Conservation (phyloP, 2,888 invertebrate genomes). For the Phyllotreta striolata region DNA sequence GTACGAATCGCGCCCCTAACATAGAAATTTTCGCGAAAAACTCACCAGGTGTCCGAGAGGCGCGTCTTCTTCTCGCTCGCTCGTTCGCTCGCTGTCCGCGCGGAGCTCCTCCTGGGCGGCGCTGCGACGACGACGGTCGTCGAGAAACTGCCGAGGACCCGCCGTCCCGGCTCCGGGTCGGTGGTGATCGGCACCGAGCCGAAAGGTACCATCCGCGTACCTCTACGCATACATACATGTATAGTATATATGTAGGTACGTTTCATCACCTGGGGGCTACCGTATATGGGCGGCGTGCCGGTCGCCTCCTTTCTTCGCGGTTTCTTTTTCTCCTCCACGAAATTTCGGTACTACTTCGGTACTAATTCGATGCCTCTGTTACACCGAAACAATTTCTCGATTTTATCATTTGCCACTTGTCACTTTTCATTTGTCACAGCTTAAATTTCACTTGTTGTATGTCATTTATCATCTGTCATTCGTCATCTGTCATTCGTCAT, state of each 20-base stretch:
- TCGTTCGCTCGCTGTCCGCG: too few relatives aligned
- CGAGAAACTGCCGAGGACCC: constrained; percentile 51
- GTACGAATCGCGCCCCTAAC: too few relatives aligned
- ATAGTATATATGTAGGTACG: too few relatives aligned
- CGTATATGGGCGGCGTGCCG: not conserved
- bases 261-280: too few relatives aligned
- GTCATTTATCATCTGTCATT: too few relatives aligned
- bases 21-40: constrained; percentile 9
- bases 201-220: too few relatives aligned
- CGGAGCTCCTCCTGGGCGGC: too few relatives aligned
- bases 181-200: too few relatives aligned
- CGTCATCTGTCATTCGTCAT: too few relatives aligned
- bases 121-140: constrained; percentile 46
- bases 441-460: not conserved
- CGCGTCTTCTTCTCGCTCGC: constrained; percentile 23
- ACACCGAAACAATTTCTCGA: not conserved
- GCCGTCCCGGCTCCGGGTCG: too few relatives aligned
- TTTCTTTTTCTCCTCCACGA: not conserved
- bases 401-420: not conserved
- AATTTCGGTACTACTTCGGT: not conserved
- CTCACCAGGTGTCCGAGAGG: constrained; percentile 38
- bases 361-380: not conserved
- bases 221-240: too few relatives aligned
- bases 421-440: not conserved
- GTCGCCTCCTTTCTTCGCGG: not conserved